Base-by-base conservation (phyloP, 92 coral and sea anemone species). In the Nematostella vectensis region DNA sequence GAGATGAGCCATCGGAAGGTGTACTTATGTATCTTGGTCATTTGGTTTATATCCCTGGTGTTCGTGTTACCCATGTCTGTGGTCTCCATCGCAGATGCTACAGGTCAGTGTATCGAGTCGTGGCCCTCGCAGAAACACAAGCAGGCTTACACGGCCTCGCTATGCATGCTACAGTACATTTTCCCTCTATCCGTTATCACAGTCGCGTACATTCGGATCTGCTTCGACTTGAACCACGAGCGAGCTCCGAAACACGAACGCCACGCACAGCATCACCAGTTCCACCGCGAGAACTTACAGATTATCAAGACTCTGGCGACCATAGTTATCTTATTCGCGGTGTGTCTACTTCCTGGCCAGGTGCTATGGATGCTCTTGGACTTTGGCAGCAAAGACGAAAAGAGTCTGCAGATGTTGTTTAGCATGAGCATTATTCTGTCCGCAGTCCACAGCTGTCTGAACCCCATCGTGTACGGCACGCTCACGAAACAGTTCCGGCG, bases 381-480 rank as follows among this genome's bases (percentile, higher is more conserved):
- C 55, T 76, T 68, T 31, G 82, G 82, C 22, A 65, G 57, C 67
- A 39, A 66, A 13, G 55, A 48, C 31, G 50, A 63, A 9, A 39
- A 31, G 30, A 76, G 61, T 17, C 56, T 76, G 21, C 39, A 27
- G 0, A 54, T 44, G 12, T 66, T 66, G 12, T 81, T 80, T 28
- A 70, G 68, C 44, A 72, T 76, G 25, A 76, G 84, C 17, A 74
- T 87, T 1, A 76, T 83, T 54, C 76, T 87, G 0, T 65, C 84
- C 37, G 91, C 84, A 31, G 54, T 93, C 16, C 95, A 93, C 72
- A 72, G 93, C 27, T 88, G 96, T 22, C 62, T 83, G 47, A 93
- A 93, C 60, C 99, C 99, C 23, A 82, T 93, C 25, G 89, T 81
- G 13, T 93, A 93, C 75, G 89, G 93, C 25, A 87, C 95, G 15